Evolutionary conservation across 2,888 invertebrate genomes (phyloP).

Genomic region (Mimumesa dahlbomi): DNA sequence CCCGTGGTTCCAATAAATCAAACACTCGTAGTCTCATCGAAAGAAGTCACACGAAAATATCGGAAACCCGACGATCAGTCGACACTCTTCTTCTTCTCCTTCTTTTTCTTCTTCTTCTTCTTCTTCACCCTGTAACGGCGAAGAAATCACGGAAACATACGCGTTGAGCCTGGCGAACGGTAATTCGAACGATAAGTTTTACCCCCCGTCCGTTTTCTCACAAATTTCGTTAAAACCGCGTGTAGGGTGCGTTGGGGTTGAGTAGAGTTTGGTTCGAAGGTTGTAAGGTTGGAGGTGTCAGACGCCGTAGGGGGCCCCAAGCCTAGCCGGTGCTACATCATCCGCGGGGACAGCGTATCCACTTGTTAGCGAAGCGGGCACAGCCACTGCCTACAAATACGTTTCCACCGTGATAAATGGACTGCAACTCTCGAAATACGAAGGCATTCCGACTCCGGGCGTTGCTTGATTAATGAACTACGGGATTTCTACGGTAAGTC

Average conservation of each 20-base stretch:
- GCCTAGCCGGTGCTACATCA: slow-evolving; percentile 78
- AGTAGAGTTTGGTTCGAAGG: slow-evolving; percentile 64
- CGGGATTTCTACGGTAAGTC: slow-evolving; percentile 71
- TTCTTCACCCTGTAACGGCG: too few relatives aligned
- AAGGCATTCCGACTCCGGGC: slow-evolving; percentile 78
- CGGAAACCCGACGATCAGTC: slow-evolving; percentile 12
- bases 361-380: slow-evolving; percentile 78
- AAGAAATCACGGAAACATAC: slow-evolving; percentile 19
- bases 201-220: slow-evolving; percentile 18
- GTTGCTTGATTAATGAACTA: slow-evolving; percentile 79
- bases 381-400: slow-evolving; percentile 78
- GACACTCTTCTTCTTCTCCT: not conserved
- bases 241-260: slow-evolving; percentile 40
- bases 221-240: slow-evolving; percentile 57
- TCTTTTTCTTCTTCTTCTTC: not conserved
- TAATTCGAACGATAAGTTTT: slow-evolving; percentile 20
- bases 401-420: slow-evolving; percentile 78
- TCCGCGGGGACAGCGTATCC: slow-evolving; percentile 78
- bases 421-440: slow-evolving; percentile 79
- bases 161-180: not conserved
- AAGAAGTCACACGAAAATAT: slow-evolving; percentile 25
- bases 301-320: slow-evolving; percentile 76
- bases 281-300: slow-evolving; percentile 78
- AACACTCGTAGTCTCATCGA: slow-evolving; percentile 19
- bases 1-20: slow-evolving; percentile 22